These are phyloP conservation scores for Cynoglossus semilaevis DNA, from an alignment of 2,113 vertebrate genomes.

Conservation along the genomic window DNA sequence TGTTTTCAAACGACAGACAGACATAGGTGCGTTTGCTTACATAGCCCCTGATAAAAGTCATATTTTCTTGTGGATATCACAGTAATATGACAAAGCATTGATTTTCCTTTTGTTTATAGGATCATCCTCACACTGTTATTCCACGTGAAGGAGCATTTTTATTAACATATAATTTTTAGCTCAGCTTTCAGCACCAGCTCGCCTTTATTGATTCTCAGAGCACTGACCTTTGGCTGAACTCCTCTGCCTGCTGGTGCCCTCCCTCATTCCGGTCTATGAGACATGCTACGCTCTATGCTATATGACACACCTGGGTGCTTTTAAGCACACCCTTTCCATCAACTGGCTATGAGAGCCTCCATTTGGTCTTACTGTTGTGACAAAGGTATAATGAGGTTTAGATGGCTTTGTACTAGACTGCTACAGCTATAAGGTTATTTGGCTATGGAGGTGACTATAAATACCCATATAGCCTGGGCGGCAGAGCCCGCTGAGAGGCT, in stretches of 20 bases:
- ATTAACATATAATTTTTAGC: slow-evolving; percentile 50
- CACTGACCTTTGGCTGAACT: slow-evolving; percentile 76
- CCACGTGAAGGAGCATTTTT: slow-evolving; percentile 38
- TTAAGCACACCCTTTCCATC: slow-evolving; percentile 77
- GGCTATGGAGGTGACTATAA: slow-evolving; percentile 70
- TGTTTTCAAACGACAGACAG: too few relatives aligned
- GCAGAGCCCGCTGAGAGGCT: slow-evolving; percentile 42
- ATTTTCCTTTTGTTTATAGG: slow-evolving; percentile 41
- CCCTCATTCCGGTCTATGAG: slow-evolving; percentile 55
- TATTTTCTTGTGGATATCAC: slow-evolving; percentile 26
- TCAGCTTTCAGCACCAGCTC: slow-evolving; percentile 34
- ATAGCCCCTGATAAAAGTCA: slow-evolving; percentile 16
- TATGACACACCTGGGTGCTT: slow-evolving; percentile 79
- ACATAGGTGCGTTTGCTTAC: slow-evolving; percentile 11
- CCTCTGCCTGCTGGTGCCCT: slow-evolving; percentile 53
- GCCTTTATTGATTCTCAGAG: slow-evolving; percentile 65
- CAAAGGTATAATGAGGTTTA: slow-evolving; percentile 79
- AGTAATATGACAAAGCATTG: slow-evolving; percentile 31
- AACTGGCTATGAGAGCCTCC: slow-evolving; percentile 74
- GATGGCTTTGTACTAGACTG: slow-evolving; percentile 72
- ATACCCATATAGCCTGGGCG: slow-evolving; percentile 65
- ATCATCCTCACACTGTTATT: slow-evolving; percentile 34
- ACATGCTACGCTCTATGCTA: slow-evolving; percentile 64
- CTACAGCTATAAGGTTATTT: slow-evolving; percentile 70
- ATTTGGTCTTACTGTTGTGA: slow-evolving; percentile 75